Percentiles rank a stretch among this genome's conserved stretches.
phyloP scores from a whole-genome alignment of 2,888 invertebrate genomes.

The Drosophila recens region DNA sequence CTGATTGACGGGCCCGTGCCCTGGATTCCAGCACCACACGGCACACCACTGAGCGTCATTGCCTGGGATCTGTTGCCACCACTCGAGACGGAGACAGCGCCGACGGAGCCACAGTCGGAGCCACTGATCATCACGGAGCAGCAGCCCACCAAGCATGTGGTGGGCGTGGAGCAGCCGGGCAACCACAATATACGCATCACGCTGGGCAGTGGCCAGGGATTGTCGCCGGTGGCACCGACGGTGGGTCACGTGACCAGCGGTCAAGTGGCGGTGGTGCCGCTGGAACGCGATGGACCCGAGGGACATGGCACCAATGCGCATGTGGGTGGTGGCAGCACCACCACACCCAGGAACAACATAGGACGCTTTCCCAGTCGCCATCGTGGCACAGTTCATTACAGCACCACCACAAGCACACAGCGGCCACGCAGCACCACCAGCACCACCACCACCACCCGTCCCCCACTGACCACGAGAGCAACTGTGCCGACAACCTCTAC shows the following conservation, averaged over 20 bases:
- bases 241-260: conserved; percentile 38
- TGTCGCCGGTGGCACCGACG: conserved; percentile 48
- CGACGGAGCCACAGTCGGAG: conserved; percentile 33
- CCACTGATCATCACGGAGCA: conserved; percentile 66
- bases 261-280: conserved; percentile 48
- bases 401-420: conserved; percentile 52
- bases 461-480: conserved; percentile 41
- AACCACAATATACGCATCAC: conserved; percentile 66
- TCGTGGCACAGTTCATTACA: conserved; percentile 70
- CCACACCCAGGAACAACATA: conserved; percentile 44
- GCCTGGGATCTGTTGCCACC: conserved; percentile 84
- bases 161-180: conserved; percentile 61
- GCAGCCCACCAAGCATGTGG: conserved; percentile 58
- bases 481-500: conserved; percentile 49
- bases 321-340: conserved; percentile 46
- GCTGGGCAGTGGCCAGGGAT: conserved; percentile 55
- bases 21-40: conserved; percentile 69
- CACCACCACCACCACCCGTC: conserved; percentile 40
- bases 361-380: conserved; percentile 63
- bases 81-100: conserved; percentile 8
- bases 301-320: conserved; percentile 74
- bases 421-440: conserved; percentile 49
- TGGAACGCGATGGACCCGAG: conserved; percentile 56
- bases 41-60: conserved; percentile 72
- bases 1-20: conserved; percentile 78